Base-by-base conservation (phyloP, 2,888 invertebrate species). In the Linyphia triangularis region DNA sequence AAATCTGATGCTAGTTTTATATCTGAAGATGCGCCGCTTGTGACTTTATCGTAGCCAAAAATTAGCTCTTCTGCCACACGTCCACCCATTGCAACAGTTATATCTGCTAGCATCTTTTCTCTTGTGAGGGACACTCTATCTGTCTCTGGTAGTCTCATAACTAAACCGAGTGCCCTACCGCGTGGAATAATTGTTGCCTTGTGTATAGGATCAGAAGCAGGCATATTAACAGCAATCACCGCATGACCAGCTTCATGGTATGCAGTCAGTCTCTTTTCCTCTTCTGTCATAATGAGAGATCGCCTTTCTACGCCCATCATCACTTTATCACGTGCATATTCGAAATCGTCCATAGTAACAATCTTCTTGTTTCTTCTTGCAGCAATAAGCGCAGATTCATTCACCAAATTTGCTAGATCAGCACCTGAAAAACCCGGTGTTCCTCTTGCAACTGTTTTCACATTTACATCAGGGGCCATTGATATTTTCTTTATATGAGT, bases 221-320 rank as follows among this genome's bases (percentile, higher is more conserved):
- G 37, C 19, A 91, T n/a, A 22, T 26, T 69, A 9, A 16, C 37
- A 22, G 59, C 88, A 28, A 79, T 59, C 10, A 90, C 7, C 7
- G 90, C 90, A 79, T 90, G 90, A 10, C 90, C 90, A 9, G 88
- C 79, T 73, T 90, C 90, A 69, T 90, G 90, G 61, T 81, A 79
- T 13, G 90, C 90, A 7, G 65, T 85, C 13, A 28, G 57, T 28
- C n/a, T 33, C 43, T 51, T 83, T 65, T 90, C 90, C 24, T 91
- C 63, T 40, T 73, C 51, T 6, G 91, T 91, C 61, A 93, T 82
- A 2, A 90, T 89, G 9, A 91, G 73, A 51, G 90, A 91, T 40
- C 91, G 89, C 70, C 92, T 92, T 70, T 91, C 92, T 0, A 92
- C 90, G 5, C 93, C 92, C 51, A 16, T 43, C 13, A 86, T 26